Conservation (phyloP, 2,797 vertebrate species). For the Squalus acanthias region DNA sequence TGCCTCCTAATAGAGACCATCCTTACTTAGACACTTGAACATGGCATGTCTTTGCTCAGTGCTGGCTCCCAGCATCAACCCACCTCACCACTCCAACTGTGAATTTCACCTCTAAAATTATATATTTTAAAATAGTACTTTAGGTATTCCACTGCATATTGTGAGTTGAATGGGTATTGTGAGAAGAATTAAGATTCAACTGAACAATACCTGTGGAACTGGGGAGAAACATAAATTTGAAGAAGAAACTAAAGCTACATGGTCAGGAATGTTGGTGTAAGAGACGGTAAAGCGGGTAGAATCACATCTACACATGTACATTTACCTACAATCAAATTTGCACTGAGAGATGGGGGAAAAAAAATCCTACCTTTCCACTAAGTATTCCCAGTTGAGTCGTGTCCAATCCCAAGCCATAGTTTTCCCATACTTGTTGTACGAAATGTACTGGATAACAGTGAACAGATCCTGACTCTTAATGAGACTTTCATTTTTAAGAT, state of each 20-base stretch:
- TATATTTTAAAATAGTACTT: not conserved
- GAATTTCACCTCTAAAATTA: not conserved
- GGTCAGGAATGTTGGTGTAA: not conserved
- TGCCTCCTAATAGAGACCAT: not conserved
- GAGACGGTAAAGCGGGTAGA: not conserved
- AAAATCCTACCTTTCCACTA: constrained; percentile 71
- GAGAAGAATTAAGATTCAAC: not conserved
- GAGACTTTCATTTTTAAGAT: constrained; percentile 63
- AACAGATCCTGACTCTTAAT: constrained; percentile 88
- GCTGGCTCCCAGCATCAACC: not conserved
- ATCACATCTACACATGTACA: not conserved
- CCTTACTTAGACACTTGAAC: not conserved
- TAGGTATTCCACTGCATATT: not conserved
- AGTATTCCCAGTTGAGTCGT: constrained; percentile 86
- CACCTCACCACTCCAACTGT: not conserved
- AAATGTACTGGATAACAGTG: constrained; percentile 81
- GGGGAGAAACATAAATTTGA: not conserved
- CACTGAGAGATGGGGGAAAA: not conserved
- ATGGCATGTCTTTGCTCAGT: not conserved
- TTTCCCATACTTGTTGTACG: constrained; percentile 74
- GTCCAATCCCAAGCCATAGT: constrained; percentile 93
- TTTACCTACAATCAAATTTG: not conserved
- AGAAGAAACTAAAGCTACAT: not conserved
- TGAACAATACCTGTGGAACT: not conserved
- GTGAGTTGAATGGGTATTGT: not conserved